Evolutionary conservation across 2,797 vertebrate genomes (phyloP).

Genomic region (Phrynocephalus forsythii): DNA sequence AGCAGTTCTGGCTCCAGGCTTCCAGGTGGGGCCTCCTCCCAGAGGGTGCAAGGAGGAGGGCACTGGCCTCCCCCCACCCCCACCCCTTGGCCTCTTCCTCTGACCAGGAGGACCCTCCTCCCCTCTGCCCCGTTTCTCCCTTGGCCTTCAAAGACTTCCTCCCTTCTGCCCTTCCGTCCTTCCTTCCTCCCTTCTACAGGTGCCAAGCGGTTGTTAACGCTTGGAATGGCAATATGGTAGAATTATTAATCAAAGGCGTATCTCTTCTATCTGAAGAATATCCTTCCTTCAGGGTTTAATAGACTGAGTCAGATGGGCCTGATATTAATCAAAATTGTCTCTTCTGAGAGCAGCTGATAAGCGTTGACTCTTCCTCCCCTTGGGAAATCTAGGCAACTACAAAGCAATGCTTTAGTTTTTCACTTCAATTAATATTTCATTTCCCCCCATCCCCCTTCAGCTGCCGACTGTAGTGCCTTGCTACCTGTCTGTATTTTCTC

Average conservation of each 20-base stretch:
- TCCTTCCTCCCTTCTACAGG: slow-evolving; percentile 58
- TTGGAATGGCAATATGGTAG: slow-evolving; percentile 79
- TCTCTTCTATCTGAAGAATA: slow-evolving; percentile 83
- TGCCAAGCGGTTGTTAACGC: slow-evolving; percentile 74
- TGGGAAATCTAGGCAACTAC: slow-evolving; percentile 80
- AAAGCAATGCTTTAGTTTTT: slow-evolving; percentile 80
- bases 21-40: too few relatives aligned
- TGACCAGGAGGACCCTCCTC: not conserved
- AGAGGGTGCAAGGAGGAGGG: too few relatives aligned
- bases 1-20: too few relatives aligned
- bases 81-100: not conserved
- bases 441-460: not conserved
- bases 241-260: slow-evolving; percentile 86
- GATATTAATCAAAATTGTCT: slow-evolving; percentile 85
- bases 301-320: slow-evolving; percentile 83
- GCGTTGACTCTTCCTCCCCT: slow-evolving; percentile 80
- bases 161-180: not conserved
- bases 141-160: slow-evolving; percentile 71
- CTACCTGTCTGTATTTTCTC: slow-evolving; percentile 49
- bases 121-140: slow-evolving; percentile 34
- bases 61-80: not conserved
- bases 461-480: slow-evolving; percentile 51
- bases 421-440: slow-evolving; percentile 75
- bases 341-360: slow-evolving; percentile 84
- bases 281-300: slow-evolving; percentile 84